These are phyloP conservation scores for Dipodomys ordii DNA, from an alignment of 2,113 vertebrate genomes.

Conservation along the genomic window DNA sequence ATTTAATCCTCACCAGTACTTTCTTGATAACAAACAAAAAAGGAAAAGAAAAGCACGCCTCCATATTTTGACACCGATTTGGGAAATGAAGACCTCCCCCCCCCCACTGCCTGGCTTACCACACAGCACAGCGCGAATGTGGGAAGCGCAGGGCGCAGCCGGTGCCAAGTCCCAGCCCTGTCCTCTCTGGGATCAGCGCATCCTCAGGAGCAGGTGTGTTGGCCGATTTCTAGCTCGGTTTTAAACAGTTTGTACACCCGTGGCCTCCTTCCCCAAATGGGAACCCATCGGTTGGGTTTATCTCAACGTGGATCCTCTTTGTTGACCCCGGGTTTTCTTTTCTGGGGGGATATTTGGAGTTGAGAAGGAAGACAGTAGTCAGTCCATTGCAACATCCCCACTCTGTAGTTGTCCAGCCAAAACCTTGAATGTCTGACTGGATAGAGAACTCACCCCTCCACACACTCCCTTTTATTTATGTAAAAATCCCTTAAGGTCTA, in stretches of 20 bases:
- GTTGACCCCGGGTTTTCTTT: conserved; percentile 48
- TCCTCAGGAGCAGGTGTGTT: not conserved
- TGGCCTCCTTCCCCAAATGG: conserved; percentile 67
- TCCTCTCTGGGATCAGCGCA: no score
- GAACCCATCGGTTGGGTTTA: conserved; percentile 18
- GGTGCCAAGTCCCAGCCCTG: no score
- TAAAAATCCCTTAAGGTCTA: not conserved
- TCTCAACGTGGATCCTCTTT: conserved; percentile 51
- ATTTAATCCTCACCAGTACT: conserved; percentile 64
- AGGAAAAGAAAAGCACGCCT: not conserved
- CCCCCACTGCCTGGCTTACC: not conserved
- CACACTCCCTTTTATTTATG: fast-evolving
- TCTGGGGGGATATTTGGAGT: not conserved
- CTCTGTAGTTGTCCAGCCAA: conserved; percentile 36
- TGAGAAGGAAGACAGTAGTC: not conserved
- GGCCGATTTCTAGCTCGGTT: conserved; percentile 53
- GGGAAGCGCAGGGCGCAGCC: no score
- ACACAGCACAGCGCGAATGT: not conserved
- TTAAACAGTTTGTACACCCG: conserved; percentile 49
- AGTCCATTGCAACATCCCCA: conserved; percentile 55
- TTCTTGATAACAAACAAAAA: conserved; percentile 44
- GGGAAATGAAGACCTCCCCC: conserved; percentile 51
- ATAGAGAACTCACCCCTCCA: not conserved
- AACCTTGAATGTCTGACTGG: not conserved
- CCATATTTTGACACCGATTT: not conserved